Base-by-base conservation (phyloP, 2,888 invertebrate species). In the Odontomyia ornata region DNA sequence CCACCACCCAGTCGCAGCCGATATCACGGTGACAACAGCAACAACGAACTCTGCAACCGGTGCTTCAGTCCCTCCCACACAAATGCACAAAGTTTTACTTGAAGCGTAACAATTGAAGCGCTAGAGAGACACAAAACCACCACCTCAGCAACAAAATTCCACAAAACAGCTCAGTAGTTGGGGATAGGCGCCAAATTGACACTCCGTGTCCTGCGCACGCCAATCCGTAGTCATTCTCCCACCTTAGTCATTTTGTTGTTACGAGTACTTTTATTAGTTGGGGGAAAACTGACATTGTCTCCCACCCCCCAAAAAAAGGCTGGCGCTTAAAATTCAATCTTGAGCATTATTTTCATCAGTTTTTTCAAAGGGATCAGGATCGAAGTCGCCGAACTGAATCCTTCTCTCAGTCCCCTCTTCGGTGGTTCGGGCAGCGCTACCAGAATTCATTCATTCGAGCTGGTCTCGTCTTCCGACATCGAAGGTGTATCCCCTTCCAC, bases 41-140 rank as follows among this genome's bases (percentile, higher is more conserved):
- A 82, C 80, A 69, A 76, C 80, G 18, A 79, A 78, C 60, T 80
- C 75, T 75, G 82, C 71, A 80, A 80, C 80, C 78, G 76, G 77
- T 23, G 47, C 79, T 25, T 47, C 79, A 73, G 56, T 77, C 75
- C 1, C 79, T 72, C 13, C 80, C 47, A 71, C 76, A 52, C 77
- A 71, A 77, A 84, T 90, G 83, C 91, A 88, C 86, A 90, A 91
- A 83, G 90, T 89, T 83, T 88, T 91, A 88, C 84, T 91, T 83
- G 91, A 91, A 84, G 90, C 91, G 89, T 91, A 90, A 90, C 88
- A 13, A 52, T 18, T 18, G 52, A 52, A 9, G 52, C 52, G 52
- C 3, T 18, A 52, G 52, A 13, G 3, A 36, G 9, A 36, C n/a
- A 67, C 36, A 18, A 1, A 9, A 67, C 18, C 67, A 46, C 15